Base-by-base conservation (phyloP, 1,140 invertebrate genomes). In the Drosophila insularis region DNA sequence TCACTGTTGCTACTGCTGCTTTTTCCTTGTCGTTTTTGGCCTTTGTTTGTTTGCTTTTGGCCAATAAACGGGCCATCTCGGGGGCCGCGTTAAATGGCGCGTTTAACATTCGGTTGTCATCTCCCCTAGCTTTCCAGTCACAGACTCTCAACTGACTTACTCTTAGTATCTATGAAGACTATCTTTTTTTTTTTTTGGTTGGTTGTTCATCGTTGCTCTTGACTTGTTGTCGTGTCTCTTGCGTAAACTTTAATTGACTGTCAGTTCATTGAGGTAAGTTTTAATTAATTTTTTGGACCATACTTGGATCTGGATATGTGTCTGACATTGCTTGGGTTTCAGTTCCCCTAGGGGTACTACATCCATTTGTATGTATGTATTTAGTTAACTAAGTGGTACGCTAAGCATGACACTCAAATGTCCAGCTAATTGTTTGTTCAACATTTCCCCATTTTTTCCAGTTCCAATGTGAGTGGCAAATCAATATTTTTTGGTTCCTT, bases 211-310 rank as follows among this genome's bases (percentile, higher is more conserved):
- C 58, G 56, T 27, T 67, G 43, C 32, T 43, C 14, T 37, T 61
- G 61, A 69, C 63, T 72, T 76, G 62, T 65, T 60, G 58, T 69
- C 65, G 62, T 84, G 73, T 70, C 71, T 71, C 78, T 81, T 75
- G 78, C 74, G 78, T 86, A 75, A 81, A 81, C 81, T 86, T 86
- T 86, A 81, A 86, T 86, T 86, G 81, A 74, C 74, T 86, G 81
- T 78, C 81, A 86, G 81, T 81, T 81, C 82, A 87, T 75, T 69
- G 68, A 81, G 81, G 81, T 85, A 81, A 86, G 81, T 81, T 87
- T 86, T 86, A 81, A 86, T 86, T 81, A 81, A 86, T 86, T 86
- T 86, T 78, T 50, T 79, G 59, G 67, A 60, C 59, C 66, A 65
- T 63, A 60, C 54, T 67, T 21, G 32, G 53, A 60, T 40, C 39